Base-by-base conservation (phyloP, 2,797 vertebrate genomes). In the Allobates femoralis region DNA sequence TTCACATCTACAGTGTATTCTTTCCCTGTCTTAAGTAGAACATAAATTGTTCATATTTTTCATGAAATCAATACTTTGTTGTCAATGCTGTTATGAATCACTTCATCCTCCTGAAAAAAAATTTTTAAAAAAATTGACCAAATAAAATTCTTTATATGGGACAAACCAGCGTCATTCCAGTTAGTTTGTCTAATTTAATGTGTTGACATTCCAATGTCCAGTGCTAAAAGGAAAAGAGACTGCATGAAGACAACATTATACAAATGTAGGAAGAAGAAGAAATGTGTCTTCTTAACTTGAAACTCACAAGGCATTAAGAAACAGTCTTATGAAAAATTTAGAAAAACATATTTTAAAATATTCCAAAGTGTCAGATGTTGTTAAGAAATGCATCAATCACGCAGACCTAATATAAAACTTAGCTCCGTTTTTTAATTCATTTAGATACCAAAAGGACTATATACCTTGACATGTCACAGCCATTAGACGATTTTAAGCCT, bases 361-460 rank as follows among this genome's bases (percentile, higher is more conserved):
- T 82, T 82, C 26, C 46, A 69, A 32, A 51, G 64, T 82, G 80
- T 82, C 80, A 69, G 80, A 82, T 69, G 28, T 69, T 28, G 62
- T 82, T 82, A 82, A 82, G 62, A 71, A 69, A 69, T 82, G 80
- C 80, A 82, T 69, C 62, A 69, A 69, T 69, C 80, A 82, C 46
- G 26, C 50, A 71, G 64, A 55, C 21, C 30, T 53, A 82, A 71
- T 53, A 82, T 53, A 69, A 50, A 81, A 66, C 16, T 53, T 81
- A 66, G 51, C 64, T 32, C 26, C 21, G 26, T 32, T 50, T 71
- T 69, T 82, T 82, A 32, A 82, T 69, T 32, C 64, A 23, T 64
- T 55, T 69, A 37, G 64, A 71, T 71, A 71, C 66, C 6, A 71
- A 53, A 32, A 71, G 66, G 21, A 69, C 51, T 23, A 51, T 55